Conservation (phyloP, 2,113 vertebrate genomes). For the Pituophis catenifer region DNA sequence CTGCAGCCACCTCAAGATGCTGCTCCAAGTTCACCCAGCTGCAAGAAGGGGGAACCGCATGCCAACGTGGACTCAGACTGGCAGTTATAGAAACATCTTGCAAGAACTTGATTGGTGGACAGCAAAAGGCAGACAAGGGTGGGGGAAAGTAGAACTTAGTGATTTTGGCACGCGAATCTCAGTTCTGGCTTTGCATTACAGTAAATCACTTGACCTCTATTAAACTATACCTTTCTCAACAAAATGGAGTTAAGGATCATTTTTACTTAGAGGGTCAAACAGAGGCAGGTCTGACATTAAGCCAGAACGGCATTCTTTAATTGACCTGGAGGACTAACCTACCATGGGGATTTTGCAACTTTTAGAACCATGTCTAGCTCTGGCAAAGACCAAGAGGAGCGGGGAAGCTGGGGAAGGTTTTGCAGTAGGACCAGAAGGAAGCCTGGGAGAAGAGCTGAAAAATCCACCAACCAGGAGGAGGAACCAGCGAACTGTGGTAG, state of each 20-base stretch:
- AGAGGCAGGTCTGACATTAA: not conserved
- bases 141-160: not conserved
- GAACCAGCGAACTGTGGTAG: no score
- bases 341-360: not conserved
- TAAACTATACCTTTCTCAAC: not conserved
- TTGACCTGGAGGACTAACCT: not conserved
- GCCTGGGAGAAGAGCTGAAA: not conserved
- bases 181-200: not conserved
- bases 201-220: not conserved
- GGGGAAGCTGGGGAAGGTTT: not conserved
- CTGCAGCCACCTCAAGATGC: not conserved
- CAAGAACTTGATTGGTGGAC: not conserved
- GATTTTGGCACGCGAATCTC: not conserved
- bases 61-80: not conserved
- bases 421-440: not conserved
- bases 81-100: not conserved
- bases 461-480: no score
- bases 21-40: not conserved
- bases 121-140: not conserved
- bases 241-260: not conserved
- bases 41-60: not conserved
- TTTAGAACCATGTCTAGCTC: not conserved
- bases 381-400: not conserved
- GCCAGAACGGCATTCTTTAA: not conserved
- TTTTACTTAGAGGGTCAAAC: not conserved